Evolutionary conservation across 2,888 invertebrate species (phyloP), one percentile per base, ranked within the genome.

Genomic region (Eupsilia transversa): DNA sequence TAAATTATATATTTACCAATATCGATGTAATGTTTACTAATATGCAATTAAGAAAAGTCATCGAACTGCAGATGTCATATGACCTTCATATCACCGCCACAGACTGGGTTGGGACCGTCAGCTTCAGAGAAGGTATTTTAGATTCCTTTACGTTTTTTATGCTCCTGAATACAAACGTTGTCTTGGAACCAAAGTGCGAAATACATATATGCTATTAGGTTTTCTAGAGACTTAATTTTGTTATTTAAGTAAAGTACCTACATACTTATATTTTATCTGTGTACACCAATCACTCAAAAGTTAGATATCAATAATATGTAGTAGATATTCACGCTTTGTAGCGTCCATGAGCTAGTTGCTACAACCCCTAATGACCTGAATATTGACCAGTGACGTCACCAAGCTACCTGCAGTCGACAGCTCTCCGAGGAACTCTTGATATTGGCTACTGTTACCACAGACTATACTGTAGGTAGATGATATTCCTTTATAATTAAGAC

Each of bases 381-480:
- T 74, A 79, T 23, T 68, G 41, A 41, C 27, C 17, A n/a, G 54
- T 60, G 79, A 64, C 67, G 54, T 59, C 57, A 79, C 14, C 23
- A 35, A 66, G 3, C 14, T n/a, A 76, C 41, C 46, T 46, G 63
- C 17, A 1, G 9, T 35, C 23, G 43, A 35, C 74, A 35, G 56
- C 27, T 52, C n/a, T 46, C 10, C 17, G 33, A 38, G 6, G 30
- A 63, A 63, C 38, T 60, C 23, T 14, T 33, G 23, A 43, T n/a
- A 52, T 43, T 41, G 30, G 23, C 43, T 17, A 54, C 38, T 56
- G 38, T 23, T 46, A 43, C 17, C 14, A 56, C 33, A 38, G 23
- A 20, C 12, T 6, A 67, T 43, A 33, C 23, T 20, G 10, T 20
- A 23, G 2, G n/a, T 54, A 30, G 20, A 10, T 72, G 14, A 23